Percentiles rank a stretch among this genome's conserved stretches.
Conservation (phyloP, 2,888 invertebrate genomes). For the Incurvaria masculella region DNA sequence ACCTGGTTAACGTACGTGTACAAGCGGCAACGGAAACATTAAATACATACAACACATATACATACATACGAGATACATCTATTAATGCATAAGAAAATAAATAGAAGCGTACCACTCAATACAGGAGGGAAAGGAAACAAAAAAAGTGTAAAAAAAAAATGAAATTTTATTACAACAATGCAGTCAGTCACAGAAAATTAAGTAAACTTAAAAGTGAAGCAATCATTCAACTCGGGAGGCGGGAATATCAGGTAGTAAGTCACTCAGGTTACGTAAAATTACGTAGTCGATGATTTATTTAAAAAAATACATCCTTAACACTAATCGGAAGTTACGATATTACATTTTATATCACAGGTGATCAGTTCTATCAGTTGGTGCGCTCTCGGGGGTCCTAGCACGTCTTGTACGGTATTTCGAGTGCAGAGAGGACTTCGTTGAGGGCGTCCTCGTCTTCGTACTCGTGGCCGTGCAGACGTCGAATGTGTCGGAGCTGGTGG, state of each 20-base stretch:
- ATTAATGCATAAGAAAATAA: background rate
- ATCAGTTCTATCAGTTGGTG: too few relatives aligned
- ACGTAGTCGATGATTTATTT: background rate
- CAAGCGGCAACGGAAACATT: background rate
- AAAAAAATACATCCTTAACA: background rate
- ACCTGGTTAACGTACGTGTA: conserved; percentile 37
- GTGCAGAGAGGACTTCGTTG: conserved; percentile 13
- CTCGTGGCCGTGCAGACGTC: conserved; percentile 74
- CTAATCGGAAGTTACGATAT: background rate
- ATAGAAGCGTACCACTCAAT: background rate
- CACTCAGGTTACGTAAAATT: too few relatives aligned
- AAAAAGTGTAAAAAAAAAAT: background rate
- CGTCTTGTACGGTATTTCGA: background rate
- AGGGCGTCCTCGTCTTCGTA: conserved; percentile 49
- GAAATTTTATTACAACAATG: background rate
- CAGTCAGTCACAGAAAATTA: background rate
- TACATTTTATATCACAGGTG: background rate
- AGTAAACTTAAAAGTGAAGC: background rate
- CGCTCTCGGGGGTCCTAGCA: background rate
- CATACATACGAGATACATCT: conserved; percentile 16
- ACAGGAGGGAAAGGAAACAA: background rate
- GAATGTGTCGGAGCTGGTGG: conserved; percentile 80
- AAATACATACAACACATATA: conserved; percentile 23
- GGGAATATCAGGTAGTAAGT: too few relatives aligned
- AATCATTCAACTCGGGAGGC: background rate